These are phyloP conservation scores for Cepaea hortensis DNA, from an alignment of 2,888 invertebrate genomes.

Conservation along the genomic window DNA sequence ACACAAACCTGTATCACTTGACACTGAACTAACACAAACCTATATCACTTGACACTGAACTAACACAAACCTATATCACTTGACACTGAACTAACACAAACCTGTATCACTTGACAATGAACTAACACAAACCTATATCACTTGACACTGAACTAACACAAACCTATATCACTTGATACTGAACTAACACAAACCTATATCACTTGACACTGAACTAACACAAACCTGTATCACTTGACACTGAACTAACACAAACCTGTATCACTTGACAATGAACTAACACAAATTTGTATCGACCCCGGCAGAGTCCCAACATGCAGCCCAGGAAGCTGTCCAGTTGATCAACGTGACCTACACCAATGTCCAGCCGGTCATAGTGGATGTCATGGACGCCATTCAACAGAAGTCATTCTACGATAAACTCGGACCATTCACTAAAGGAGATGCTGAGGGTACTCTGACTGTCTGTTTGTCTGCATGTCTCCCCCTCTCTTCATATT, in stretches of 20 bases:
- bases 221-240: background rate
- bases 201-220: too few species aligned
- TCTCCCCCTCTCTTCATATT: background rate
- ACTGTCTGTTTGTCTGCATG: background rate
- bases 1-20: too few species aligned
- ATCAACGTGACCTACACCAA: conserved; percentile 74
- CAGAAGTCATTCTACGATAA: conserved; percentile 63
- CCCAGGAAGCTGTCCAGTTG: conserved; percentile 66
- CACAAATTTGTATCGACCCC: background rate
- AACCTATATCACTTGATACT: too few species aligned
- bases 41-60: too few species aligned
- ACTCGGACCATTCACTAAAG: conserved; percentile 58
- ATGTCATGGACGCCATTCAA: conserved; percentile 70
- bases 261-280: background rate
- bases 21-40: too few species aligned
- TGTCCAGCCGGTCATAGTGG: conserved; percentile 69
- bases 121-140: too few species aligned
- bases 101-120: too few species aligned
- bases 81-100: too few species aligned
- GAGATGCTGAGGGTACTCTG: conserved; percentile 65
- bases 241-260: background rate
- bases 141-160: too few species aligned
- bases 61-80: too few species aligned
- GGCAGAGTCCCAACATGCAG: conserved; percentile 62
- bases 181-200: too few species aligned